A percentile compares a stretch with the other conserved stretches of the same genome.
Conservation (phyloP, 2,888 invertebrate species). For the Catonia carolina region DNA sequence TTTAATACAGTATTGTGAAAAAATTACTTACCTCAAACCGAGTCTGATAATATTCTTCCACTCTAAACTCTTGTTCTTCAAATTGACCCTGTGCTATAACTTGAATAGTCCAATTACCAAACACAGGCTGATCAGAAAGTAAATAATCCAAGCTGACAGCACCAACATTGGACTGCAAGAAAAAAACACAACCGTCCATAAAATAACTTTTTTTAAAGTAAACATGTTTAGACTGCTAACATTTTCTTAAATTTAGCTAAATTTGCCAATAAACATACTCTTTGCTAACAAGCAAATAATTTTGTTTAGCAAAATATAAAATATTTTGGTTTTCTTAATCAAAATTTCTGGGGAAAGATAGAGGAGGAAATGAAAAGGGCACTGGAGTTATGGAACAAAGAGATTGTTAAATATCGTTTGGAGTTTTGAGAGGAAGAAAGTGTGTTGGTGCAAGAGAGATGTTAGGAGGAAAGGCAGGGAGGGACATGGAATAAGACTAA, state of each 20-base stretch:
- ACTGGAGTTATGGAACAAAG: too few relatives aligned
- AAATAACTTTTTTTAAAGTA: too few relatives aligned
- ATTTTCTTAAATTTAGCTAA: neutral
- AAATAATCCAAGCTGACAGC: constrained; percentile 89
- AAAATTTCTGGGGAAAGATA: too few relatives aligned
- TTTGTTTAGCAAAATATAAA: too few relatives aligned
- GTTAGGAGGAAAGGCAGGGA: too few relatives aligned
- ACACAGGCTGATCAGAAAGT: constrained; percentile 84
- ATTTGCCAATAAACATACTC: neutral
- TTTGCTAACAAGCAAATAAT: constrained; percentile 13
- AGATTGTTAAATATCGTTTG: too few relatives aligned
- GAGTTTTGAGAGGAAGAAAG: too few relatives aligned
- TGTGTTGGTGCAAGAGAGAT: too few relatives aligned
- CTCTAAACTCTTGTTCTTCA: constrained; percentile 77
- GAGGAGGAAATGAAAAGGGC: too few relatives aligned
- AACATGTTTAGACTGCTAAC: constrained; percentile 7
- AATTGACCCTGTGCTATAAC: constrained; percentile 80
- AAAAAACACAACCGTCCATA: constrained; percentile 9
- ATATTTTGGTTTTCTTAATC: too few relatives aligned
- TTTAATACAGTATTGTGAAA: too few relatives aligned
- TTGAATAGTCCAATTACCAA: constrained; percentile 85
- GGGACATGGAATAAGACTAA: too few relatives aligned
- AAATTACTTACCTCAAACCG: constrained; percentile 65
- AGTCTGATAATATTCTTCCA: constrained; percentile 94
- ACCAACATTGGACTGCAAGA: constrained; percentile 70